Conservation (phyloP, 2,888 invertebrate species). For the Brenthis daphne region DNA sequence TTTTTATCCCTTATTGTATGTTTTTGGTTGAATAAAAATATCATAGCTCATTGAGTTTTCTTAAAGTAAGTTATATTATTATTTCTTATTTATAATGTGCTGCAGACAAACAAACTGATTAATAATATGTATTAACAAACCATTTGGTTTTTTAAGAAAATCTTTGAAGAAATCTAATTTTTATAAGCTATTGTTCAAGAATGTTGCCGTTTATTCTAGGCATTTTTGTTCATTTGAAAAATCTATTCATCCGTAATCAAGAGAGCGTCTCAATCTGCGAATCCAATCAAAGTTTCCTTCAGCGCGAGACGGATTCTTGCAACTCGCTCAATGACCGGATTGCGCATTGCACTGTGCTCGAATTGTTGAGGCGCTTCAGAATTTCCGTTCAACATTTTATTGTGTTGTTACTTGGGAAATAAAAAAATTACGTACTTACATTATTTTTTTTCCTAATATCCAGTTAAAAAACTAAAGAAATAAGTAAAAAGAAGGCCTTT, state of each 20-base stretch:
- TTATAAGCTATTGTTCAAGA: slow-evolving; percentile 3
- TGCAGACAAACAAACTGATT: too few relatives aligned
- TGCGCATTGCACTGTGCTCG: slow-evolving; percentile 28
- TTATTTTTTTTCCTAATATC: too few relatives aligned
- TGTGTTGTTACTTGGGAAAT: background rate
- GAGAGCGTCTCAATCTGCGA: slow-evolving; percentile 28
- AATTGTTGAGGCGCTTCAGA: slow-evolving; percentile 10
- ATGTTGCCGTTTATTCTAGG: slow-evolving; percentile 11
- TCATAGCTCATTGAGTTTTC: too few relatives aligned
- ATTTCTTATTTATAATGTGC: too few relatives aligned
- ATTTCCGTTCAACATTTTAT: slow-evolving; percentile 5
- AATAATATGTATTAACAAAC: too few relatives aligned
- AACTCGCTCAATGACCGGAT: slow-evolving; percentile 25
- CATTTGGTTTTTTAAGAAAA: too few relatives aligned
- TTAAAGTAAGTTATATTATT: too few relatives aligned
- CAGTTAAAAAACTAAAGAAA: too few relatives aligned
- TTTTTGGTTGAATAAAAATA: too few relatives aligned
- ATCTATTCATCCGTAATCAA: slow-evolving; percentile 24
- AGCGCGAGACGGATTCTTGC: slow-evolving; percentile 37
- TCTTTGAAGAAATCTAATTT: background rate
- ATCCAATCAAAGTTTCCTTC: slow-evolving; percentile 42
- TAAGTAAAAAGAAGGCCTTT: too few relatives aligned
- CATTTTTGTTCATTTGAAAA: slow-evolving; percentile 20
- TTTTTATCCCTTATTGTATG: too few relatives aligned
- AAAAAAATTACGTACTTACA: background rate